phyloP scores from a whole-genome alignment of 2,797 vertebrate species.

The Clarias laeviceps region DNA sequence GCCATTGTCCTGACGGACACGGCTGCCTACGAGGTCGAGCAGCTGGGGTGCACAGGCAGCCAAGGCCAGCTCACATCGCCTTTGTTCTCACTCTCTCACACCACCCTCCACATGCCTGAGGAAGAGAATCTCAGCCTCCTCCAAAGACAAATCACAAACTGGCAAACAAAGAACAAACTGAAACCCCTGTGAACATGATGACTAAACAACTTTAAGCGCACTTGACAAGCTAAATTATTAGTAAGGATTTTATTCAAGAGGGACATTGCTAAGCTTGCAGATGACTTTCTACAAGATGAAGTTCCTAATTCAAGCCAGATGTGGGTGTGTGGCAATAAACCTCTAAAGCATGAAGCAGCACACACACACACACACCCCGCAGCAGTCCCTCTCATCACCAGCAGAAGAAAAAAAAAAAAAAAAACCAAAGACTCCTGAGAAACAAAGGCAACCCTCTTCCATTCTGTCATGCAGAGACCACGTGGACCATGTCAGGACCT shows the following conservation, averaged over 20 bases:
- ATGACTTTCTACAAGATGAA: constrained; percentile 23
- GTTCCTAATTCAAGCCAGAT: constrained; percentile 50
- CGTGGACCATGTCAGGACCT: no score
- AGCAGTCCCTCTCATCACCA: constrained; percentile 23
- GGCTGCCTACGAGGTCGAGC: constrained; percentile 63
- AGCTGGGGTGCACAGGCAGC: constrained; percentile 70
- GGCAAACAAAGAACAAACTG: background rate
- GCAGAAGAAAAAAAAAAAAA: background rate
- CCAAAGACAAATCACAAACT: constrained; percentile 28
- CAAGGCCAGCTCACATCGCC: constrained; percentile 62
- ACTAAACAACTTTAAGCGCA: constrained; percentile 2
- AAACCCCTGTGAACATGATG: background rate
- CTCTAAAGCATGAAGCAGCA: constrained; percentile 22
- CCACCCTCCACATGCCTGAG: constrained; percentile 54
- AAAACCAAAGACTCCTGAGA: background rate
- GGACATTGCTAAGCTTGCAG: constrained; percentile 5
- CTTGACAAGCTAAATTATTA: background rate
- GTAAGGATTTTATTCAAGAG: background rate
- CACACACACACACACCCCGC: background rate
- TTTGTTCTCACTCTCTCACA: constrained; percentile 67
- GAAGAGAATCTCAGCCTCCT: constrained; percentile 54
- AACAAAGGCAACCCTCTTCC: constrained; percentile 48
- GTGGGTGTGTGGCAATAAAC: constrained; percentile 14
- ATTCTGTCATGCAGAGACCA: constrained; percentile 50
- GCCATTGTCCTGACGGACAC: constrained; percentile 71